A percentile compares a stretch with the other conserved stretches of the same genome.
Conservation (phyloP, 2,888 invertebrate genomes). For the Heliconius ismenius region DNA sequence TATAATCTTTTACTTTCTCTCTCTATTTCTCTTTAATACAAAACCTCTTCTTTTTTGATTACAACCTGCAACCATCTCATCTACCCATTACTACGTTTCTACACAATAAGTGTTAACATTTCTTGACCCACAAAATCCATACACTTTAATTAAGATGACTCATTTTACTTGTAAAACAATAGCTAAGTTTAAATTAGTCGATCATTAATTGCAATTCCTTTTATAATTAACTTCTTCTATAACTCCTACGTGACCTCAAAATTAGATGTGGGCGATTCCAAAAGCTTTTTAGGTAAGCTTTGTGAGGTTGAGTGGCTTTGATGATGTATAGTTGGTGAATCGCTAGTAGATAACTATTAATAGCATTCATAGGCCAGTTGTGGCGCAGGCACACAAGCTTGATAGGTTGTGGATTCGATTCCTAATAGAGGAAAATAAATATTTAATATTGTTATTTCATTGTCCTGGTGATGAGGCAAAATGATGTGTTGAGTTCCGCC, state of each 20-base stretch:
- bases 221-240: conserved; percentile 8
- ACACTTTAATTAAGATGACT: neutral
- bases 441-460: neutral
- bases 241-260: conserved; percentile 19
- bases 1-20: too few relatives aligned
- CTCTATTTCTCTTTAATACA: too few relatives aligned
- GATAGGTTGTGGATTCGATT: neutral
- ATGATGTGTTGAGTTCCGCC: neutral
- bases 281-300: neutral
- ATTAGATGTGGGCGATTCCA: conserved; percentile 12
- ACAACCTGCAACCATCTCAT: neutral
- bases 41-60: neutral
- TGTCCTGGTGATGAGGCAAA: neutral
- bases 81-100: neutral
- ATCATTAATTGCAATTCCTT: conserved; percentile 5
- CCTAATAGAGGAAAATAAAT: neutral
- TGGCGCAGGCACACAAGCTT: neutral
- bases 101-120: neutral
- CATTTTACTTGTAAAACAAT: conserved; percentile 5
- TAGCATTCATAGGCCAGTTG: neutral
- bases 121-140: neutral
- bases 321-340: neutral
- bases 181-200: neutral
- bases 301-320: neutral
- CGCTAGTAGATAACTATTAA: neutral